phyloP scores from a whole-genome alignment of 2,888 invertebrate species.

The Orgyia antiqua region DNA sequence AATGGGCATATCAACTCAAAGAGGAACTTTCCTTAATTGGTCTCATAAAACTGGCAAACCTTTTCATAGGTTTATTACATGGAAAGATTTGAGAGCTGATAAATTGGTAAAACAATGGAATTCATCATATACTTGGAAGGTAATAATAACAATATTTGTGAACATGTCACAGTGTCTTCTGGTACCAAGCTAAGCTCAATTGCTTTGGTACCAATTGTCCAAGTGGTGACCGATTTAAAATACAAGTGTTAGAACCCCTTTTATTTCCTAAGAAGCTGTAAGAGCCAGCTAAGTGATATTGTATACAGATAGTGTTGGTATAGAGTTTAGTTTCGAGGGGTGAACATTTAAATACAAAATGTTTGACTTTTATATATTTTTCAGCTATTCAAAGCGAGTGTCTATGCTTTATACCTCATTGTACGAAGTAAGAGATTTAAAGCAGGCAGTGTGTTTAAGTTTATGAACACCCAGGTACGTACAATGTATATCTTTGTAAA shows the following conservation, averaged over 20 bases:
- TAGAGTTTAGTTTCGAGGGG: too few relatives aligned
- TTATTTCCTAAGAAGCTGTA: too few relatives aligned
- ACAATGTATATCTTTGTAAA: background rate
- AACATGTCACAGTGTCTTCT: too few relatives aligned
- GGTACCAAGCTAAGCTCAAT: too few relatives aligned
- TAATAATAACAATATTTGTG: too few relatives aligned
- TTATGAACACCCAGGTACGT: constrained; percentile 90
- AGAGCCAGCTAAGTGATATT: too few relatives aligned
- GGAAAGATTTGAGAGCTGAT: constrained; percentile 92
- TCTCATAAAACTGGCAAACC: constrained; percentile 84
- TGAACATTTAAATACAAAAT: too few relatives aligned
- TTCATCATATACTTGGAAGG: constrained; percentile 83
- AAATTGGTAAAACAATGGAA: constrained; percentile 87
- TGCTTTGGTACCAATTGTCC: too few relatives aligned
- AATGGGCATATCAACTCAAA: constrained; percentile 89
- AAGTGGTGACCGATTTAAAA: too few relatives aligned
- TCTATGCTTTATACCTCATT: constrained; percentile 84
- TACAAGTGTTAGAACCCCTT: too few relatives aligned
- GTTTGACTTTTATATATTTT: too few relatives aligned
- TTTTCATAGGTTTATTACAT: constrained; percentile 92
- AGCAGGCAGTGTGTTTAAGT: constrained; percentile 89
- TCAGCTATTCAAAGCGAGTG: constrained; percentile 80
- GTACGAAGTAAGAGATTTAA: constrained; percentile 88
- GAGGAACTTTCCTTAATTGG: constrained; percentile 92
- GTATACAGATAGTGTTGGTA: too few relatives aligned